A percentile compares a stretch with the other conserved stretches of the same genome.
Evolutionary conservation across 1,140 invertebrate species (phyloP).

Genomic region (Drosophila sp.): DNA sequence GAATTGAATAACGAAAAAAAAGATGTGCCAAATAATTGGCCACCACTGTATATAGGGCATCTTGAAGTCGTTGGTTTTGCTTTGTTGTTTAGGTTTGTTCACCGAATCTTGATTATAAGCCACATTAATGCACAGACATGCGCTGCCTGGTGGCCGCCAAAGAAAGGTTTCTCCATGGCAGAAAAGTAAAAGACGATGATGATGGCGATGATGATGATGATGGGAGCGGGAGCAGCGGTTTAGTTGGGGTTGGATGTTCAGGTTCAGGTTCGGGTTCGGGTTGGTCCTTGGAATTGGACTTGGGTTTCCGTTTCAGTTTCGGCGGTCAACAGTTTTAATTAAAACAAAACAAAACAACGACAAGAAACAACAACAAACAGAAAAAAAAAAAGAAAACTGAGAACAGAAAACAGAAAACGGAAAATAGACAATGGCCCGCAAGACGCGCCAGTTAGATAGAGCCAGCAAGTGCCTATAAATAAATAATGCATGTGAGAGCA

Average conservation of each 20-base stretch:
- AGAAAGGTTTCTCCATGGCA: conserved; percentile 48
- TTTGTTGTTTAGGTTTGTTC: conserved; percentile 25
- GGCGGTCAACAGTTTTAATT: conserved; percentile 76
- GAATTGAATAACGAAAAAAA: too few species aligned
- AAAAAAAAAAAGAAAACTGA: background rate
- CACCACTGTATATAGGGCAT: background rate
- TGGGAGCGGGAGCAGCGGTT: conserved; percentile 1
- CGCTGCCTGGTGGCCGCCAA: conserved; percentile 23
- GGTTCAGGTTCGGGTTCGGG: conserved; percentile 1
- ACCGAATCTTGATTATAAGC: conserved; percentile 70
- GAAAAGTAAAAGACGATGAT: conserved; percentile 41
- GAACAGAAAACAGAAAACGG: conserved; percentile 21
- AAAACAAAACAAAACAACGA: conserved; percentile 65
- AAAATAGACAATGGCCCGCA: conserved; percentile 24
- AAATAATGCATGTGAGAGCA: conserved; percentile 63
- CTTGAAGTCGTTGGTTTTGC: background rate
- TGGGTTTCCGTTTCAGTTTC: conserved; percentile 25
- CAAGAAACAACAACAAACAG: conserved; percentile 9
- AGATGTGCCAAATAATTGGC: too few species aligned
- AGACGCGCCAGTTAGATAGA: conserved; percentile 24
- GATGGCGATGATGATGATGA: background rate
- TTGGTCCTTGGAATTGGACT: conserved; percentile 20
- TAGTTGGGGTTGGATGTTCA: conserved; percentile 5
- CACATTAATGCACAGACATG: conserved; percentile 80
- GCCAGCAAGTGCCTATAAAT: conserved; percentile 48